Conservation (phyloP, 2,113 vertebrate species). For the Trachemys scripta region DNA sequence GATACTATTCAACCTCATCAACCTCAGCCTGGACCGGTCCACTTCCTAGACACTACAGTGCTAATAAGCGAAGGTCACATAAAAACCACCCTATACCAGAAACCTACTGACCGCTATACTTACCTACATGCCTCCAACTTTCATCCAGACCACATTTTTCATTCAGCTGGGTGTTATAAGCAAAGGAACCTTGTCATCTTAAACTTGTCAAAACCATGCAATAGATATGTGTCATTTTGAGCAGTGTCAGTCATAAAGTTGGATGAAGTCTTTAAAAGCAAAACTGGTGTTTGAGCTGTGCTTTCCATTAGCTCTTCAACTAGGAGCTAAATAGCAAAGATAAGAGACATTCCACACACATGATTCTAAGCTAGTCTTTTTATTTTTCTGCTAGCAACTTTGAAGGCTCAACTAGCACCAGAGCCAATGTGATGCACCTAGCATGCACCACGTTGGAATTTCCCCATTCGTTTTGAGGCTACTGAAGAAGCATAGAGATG, state of each 20-base stretch:
- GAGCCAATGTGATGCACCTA: neutral
- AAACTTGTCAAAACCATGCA: neutral
- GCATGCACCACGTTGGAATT: rapidly evolving
- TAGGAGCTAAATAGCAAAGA: neutral
- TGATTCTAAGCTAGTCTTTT: neutral
- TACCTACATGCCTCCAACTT: too few species aligned
- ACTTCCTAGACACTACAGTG: too few species aligned
- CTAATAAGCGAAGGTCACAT: too few species aligned
- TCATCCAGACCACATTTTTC: neutral
- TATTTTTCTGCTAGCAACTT: neutral
- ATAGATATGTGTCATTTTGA: neutral
- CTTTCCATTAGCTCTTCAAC: neutral
- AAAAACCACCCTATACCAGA: too few species aligned
- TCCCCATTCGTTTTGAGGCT: neutral
- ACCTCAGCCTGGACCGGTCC: too few species aligned
- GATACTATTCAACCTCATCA: too few species aligned
- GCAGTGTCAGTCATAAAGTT: rapidly evolving
- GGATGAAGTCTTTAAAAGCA: neutral
- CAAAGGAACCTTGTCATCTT: rapidly evolving
- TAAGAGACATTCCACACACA: neutral
- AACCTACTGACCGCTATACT: too few species aligned
- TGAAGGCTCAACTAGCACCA: neutral
- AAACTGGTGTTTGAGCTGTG: neutral
- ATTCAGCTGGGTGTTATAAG: neutral
- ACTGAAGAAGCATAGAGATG: neutral